phyloP scores from a whole-genome alignment of 2,888 invertebrate species.

The Cordylochernes scorpioides region DNA sequence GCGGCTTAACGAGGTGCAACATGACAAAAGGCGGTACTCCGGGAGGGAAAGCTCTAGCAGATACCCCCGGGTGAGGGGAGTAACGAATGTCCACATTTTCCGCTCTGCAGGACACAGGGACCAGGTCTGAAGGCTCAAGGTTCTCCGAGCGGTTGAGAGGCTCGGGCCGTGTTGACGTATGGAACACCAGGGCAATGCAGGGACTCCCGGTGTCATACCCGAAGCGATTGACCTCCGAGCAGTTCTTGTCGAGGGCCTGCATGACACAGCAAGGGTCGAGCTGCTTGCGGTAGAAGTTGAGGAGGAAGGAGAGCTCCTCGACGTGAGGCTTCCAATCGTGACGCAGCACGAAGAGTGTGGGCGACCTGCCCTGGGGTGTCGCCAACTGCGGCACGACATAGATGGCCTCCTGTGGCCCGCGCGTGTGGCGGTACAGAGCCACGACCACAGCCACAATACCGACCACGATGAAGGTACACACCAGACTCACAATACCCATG shows the following conservation, averaged over 20 bases:
- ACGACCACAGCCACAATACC: neutral
- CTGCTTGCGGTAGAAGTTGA: slow-evolving; percentile 6
- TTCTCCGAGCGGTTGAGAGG: too few species aligned
- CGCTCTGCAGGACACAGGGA: too few species aligned
- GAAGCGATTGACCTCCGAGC: slow-evolving; percentile 1
- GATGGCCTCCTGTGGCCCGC: neutral
- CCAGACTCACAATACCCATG: neutral
- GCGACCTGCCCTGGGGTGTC: neutral
- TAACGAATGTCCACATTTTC: too few species aligned
- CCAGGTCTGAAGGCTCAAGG: too few species aligned
- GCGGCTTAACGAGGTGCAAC: too few species aligned
- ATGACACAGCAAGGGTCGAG: neutral
- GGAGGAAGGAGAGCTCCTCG: slow-evolving; percentile 4
- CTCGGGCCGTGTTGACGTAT: too few species aligned
- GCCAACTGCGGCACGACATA: neutral
- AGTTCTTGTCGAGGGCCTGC: neutral
- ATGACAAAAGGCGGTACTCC: too few species aligned
- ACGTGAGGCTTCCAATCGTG: slow-evolving; percentile 6
- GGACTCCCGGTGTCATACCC: neutral
- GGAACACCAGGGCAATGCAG: neutral
- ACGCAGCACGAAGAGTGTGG: neutral
- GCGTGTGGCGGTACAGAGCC: neutral
- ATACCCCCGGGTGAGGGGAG: too few species aligned
- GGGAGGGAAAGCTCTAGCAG: too few species aligned
- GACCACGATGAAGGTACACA: slow-evolving; percentile 1